phyloP scores from a whole-genome alignment of 2,888 invertebrate species.

The Achlya flavicornis region DNA sequence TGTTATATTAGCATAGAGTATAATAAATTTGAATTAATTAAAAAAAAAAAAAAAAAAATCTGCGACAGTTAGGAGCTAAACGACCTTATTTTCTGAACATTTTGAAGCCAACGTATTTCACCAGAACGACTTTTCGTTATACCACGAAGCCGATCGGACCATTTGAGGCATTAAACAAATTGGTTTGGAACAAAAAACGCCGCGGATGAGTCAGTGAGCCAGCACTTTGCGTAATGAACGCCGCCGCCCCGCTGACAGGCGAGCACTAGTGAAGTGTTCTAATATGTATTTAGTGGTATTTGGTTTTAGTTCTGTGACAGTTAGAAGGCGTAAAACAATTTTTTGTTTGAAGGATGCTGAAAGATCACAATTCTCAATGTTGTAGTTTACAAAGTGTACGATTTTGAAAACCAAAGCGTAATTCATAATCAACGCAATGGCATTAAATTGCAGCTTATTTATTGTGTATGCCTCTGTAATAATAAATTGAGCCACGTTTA shows the following conservation, averaged over 20 bases:
- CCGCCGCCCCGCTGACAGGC: constrained; percentile 27
- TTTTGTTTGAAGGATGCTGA: too few relatives aligned
- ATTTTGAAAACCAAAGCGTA: too few relatives aligned
- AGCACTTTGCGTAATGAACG: constrained; percentile 55
- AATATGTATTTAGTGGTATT: neutral
- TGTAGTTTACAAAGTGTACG: too few relatives aligned
- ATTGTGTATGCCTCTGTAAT: too few relatives aligned
- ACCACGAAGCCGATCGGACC: constrained; percentile 36
- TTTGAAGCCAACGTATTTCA: constrained; percentile 19
- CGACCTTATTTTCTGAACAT: constrained; percentile 13
- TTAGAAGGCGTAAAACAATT: too few relatives aligned
- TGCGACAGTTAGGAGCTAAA: neutral
- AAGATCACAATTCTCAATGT: too few relatives aligned
- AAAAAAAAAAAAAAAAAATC: too few relatives aligned
- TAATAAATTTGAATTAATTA: too few relatives aligned
- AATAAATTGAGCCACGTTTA: too few relatives aligned
- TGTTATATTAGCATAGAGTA: too few relatives aligned
- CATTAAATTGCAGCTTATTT: too few relatives aligned
- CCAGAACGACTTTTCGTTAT: constrained; percentile 20
- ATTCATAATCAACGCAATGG: too few relatives aligned
- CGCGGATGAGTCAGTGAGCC: constrained; percentile 34
- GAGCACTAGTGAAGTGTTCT: neutral
- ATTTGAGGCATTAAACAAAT: constrained; percentile 56
- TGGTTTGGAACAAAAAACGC: constrained; percentile 51
- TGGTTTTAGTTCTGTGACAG: neutral